Evolutionary conservation across 2,797 vertebrate species (phyloP).

Genomic region (Micropoecilia bifurca): DNA sequence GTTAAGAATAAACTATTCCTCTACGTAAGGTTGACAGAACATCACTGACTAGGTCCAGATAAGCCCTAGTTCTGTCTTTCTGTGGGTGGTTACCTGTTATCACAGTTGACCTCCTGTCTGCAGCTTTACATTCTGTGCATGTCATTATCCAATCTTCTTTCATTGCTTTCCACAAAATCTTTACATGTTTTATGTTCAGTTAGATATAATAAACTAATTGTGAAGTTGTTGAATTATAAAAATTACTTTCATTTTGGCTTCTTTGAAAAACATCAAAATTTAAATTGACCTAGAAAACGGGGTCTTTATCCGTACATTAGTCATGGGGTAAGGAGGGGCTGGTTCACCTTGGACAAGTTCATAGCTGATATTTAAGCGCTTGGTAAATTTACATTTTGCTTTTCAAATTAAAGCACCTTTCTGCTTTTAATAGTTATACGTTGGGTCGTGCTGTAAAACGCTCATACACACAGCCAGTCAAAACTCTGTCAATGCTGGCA

Average conservation of each 20-base stretch:
- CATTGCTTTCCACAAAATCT: background rate
- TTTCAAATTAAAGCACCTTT: background rate
- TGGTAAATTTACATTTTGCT: background rate
- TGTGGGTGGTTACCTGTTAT: constrained; percentile 16
- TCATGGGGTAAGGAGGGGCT: background rate
- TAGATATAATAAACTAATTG: background rate
- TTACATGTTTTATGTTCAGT: background rate
- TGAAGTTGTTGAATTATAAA: background rate
- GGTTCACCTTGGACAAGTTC: background rate
- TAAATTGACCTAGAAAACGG: background rate
- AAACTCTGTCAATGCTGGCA: background rate
- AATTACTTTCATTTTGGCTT: background rate
- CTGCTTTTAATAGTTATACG: background rate
- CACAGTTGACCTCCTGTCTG: constrained; percentile 24
- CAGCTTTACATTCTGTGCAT: constrained; percentile 31
- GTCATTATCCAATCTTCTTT: background rate
- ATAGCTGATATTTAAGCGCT: background rate
- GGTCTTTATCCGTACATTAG: background rate
- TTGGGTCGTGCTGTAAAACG: background rate
- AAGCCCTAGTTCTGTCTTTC: constrained; percentile 44
- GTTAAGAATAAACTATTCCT: constrained; percentile 70
- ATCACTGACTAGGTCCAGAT: constrained; percentile 54
- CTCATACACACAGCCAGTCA: background rate
- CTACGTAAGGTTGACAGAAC: constrained; percentile 61
- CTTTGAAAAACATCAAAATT: background rate